Base-by-base conservation (phyloP, 2,888 invertebrate genomes). In the Dasysyrphus albostriatus region DNA sequence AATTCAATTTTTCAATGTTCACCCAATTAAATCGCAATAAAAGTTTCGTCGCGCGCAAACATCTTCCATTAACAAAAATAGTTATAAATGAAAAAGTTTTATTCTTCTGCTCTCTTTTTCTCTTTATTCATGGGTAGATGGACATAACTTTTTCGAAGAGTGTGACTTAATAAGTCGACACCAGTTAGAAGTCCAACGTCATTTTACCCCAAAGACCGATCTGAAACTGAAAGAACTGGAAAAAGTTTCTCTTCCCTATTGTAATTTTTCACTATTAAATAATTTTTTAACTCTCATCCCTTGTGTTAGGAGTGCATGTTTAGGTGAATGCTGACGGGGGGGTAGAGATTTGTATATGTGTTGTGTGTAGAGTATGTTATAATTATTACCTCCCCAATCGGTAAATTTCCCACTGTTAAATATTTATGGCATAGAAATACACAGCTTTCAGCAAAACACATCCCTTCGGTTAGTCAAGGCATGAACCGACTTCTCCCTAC, bases 331-430 rank as follows among this genome's bases (percentile, higher is more conserved):
- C 0, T 14, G 19, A 14, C 14, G 3, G 19, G n/a, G 8, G 7
- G 39, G 2, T 0, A 4, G 8, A 7, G 6, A 3, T 8, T 5
- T 9, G 8, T 19, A 14, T 32, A 9, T 58, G 9, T 65, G 12
- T 65, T 37, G 34, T 47, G 24, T 47, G n/a, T 29, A 8, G 24
- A 24, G 54, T 51, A 32, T 59, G 34, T 73, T 69, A 69, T 39
- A 80, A 81, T 89, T 89, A 89, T 90, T 90, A 90, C 88, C 88
- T 79, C 87, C 79, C 82, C 89, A 89, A 90, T 89, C 89, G 89
- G 89, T 89, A 89, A 90, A 89, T 89, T 90, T 90, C 89, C 83
- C 90, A 90, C 89, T 89, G 88, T 90, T 90, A 90, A 90, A 90
- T 89, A 90, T 90, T 90, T 89, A 89, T 90, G 83, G 81, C 84